A percentile compares a stretch with the other conserved stretches of the same genome.
Conservation (phyloP, 53 echinoderm and acorn worm genomes). For the Zoroaster sp. region DNA sequence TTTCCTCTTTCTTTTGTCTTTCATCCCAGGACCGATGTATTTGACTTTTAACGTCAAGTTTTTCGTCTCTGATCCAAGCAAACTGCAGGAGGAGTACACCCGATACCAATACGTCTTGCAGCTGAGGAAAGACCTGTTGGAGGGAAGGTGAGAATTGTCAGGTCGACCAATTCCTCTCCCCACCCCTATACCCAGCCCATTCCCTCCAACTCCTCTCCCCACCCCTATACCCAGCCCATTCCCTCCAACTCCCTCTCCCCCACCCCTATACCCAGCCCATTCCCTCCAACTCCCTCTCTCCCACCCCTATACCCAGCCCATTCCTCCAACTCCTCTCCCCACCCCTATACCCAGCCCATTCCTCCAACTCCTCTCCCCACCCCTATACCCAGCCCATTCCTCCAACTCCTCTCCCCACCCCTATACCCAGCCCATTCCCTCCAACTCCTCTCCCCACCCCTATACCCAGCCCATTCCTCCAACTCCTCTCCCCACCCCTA, state of each 20-base stretch:
- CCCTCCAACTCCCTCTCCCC: neutral
- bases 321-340: too few relatives aligned
- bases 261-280: neutral
- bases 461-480: too few relatives aligned
- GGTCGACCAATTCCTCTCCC: neutral
- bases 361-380: too few relatives aligned
- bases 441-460: too few relatives aligned
- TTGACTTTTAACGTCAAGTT: conserved; percentile 95
- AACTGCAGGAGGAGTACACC: conserved; percentile 95
- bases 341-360: too few relatives aligned
- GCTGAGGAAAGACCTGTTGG: conserved; percentile 84
- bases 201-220: neutral
- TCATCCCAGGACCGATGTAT: conserved; percentile 73
- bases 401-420: too few relatives aligned
- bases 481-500: too few relatives aligned
- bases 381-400: too few relatives aligned
- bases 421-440: too few relatives aligned
- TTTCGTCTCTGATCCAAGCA: conserved; percentile 96
- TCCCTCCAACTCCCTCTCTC: neutral
- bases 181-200: neutral
- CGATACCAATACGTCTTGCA: conserved; percentile 96
- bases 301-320: too few relatives aligned
- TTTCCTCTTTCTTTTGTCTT: neutral
- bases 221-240: neutral
- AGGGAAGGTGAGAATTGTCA: conserved; percentile 74